phyloP scores from a whole-genome alignment of 1,140 invertebrate species.

The Drosophila cardini region DNA sequence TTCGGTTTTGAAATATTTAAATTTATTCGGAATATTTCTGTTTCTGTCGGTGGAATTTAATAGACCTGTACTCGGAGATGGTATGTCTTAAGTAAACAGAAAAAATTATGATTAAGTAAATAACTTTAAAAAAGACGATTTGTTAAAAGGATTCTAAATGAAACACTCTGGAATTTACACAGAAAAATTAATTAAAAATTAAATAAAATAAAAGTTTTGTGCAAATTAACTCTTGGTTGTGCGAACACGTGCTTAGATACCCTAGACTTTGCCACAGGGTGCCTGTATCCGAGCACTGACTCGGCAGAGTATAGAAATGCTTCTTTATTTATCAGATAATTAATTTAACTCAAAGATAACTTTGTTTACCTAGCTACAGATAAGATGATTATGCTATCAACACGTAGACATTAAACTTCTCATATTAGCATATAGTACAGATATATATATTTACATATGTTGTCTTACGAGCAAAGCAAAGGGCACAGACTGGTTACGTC shows the following conservation, averaged over 20 bases:
- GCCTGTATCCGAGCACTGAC: background rate
- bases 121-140: too few relatives aligned
- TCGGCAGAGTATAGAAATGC: background rate
- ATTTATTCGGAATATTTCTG: conserved; percentile 1
- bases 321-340: conserved; percentile 9
- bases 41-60: background rate
- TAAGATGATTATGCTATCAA: conserved; percentile 18
- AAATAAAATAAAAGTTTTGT: background rate
- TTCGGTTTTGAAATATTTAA: background rate
- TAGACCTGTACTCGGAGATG: conserved; percentile 1
- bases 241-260: conserved; percentile 1
- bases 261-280: background rate
- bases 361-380: background rate
- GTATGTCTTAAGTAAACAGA: background rate
- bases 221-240: background rate
- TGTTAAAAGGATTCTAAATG: too few relatives aligned
- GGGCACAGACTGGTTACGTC: too few relatives aligned
- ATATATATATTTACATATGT: conserved; percentile 4
- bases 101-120: too few relatives aligned
- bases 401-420: conserved; percentile 15
- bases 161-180: too few relatives aligned
- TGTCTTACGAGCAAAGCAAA: background rate
- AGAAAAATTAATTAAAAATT: too few relatives aligned
- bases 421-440: conserved; percentile 6
- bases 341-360: background rate